Base-by-base conservation (phyloP, 2,113 vertebrate species). In the Panurus biarmicus region DNA sequence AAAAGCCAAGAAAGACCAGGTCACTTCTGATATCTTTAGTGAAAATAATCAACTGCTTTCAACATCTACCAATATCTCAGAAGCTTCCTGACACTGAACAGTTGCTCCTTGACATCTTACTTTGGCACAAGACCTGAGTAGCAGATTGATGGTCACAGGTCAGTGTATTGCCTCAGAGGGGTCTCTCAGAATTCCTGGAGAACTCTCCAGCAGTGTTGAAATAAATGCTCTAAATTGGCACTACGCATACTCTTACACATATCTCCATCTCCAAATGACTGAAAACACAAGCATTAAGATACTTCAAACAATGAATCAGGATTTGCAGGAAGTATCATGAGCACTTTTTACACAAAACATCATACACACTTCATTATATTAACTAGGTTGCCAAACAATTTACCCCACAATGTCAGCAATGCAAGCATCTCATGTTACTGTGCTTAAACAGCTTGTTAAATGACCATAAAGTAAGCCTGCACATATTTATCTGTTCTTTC, bases 211-310 rank as follows among this genome's bases (percentile, higher is more conserved):
- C 22, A 76, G 13, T 6, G 5, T 3, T 72, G 40, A 91, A 87
- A 44, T 29, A 75, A 51, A 56, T 6, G 3, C 12, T 44, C 69
- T 73, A 71, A 53, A 53, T 0, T 25, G 15, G 19, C n/a, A 75
- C 19, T 78, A 44, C 0, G 0, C 11, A 16, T 24, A 48, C 5
- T 60, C 48, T 72, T 44, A 62, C 1, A 3, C 7, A 48, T 36
- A 77, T 44, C 17, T 91, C n/a, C 28, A 56, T 13, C 66, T 82
- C 40, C 28, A 85, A 87, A 78, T 31, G 11, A 74, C 36, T 60
- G 56, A 29, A 87, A 89, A 48, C n/a, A 77, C 13, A 78, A 56
- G 16, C 23, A 71, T 33, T 42, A 81, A 82, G 21, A 67, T 44
- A 82, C 19, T 74, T 66, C 50, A 78, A 57, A 54, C 14, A 54